Conservation (phyloP, 1,140 invertebrate genomes). For the Lepidostoma basale region DNA sequence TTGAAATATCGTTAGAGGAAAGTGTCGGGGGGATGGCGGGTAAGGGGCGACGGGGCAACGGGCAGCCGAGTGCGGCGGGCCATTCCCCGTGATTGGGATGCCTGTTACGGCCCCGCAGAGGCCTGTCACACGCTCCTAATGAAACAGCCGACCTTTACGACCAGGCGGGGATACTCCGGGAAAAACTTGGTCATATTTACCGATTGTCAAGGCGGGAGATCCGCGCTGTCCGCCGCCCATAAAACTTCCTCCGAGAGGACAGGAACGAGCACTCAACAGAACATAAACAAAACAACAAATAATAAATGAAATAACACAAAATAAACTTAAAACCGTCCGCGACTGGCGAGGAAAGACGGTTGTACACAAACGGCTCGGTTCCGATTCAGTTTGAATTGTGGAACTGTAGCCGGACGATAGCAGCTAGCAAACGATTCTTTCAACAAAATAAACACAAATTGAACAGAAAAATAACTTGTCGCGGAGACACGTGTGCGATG, state of each 20-base stretch:
- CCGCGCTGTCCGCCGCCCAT: conserved; percentile 15
- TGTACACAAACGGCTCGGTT: not conserved
- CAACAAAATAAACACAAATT: conserved; percentile 27
- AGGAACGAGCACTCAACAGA: conserved; percentile 35
- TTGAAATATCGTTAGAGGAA: conserved; percentile 18
- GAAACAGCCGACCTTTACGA: conserved; percentile 19
- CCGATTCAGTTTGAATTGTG: not conserved
- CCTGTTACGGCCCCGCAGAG: conserved; percentile 1
- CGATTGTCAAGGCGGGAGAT: conserved; percentile 36
- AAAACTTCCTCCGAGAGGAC: not conserved
- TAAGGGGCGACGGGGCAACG: not conserved
- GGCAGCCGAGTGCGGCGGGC: not conserved
- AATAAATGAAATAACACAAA: conserved; percentile 35
- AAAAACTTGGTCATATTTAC: conserved; percentile 31
- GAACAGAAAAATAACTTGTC: conserved; percentile 22
- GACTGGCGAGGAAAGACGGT: not conserved
- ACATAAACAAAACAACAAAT: conserved; percentile 38
- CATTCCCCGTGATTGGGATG: conserved; percentile 7
- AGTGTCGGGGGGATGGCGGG: not conserved
- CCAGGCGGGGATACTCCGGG: not conserved
- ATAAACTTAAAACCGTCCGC: conserved; percentile 16
- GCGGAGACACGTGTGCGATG: conserved; percentile 15
- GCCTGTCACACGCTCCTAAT: conserved; percentile 16
- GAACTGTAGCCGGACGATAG: not conserved
- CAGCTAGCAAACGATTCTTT: not conserved